Conservation (phyloP, 2,888 invertebrate species). For the Lamproptera curius region DNA sequence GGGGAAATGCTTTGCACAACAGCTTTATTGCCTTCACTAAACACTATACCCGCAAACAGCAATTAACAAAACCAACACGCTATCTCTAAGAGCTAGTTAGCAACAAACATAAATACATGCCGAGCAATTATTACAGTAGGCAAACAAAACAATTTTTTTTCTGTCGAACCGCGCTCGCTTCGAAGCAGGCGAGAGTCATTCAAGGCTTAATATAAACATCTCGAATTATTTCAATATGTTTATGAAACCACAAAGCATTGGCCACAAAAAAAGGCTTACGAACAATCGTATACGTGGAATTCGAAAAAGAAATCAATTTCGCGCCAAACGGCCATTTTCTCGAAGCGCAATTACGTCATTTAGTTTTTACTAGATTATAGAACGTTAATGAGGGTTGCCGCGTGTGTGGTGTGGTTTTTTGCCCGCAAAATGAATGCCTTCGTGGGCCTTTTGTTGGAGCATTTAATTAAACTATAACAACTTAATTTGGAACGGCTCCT, state of each 20-base stretch:
- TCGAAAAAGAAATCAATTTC: conserved; percentile 39
- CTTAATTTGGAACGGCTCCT: conserved; percentile 72
- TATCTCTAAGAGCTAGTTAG: conserved; percentile 23
- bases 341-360: conserved; percentile 53
- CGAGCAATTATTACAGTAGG: conserved; percentile 22
- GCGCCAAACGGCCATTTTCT: conserved; percentile 47
- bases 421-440: conserved; percentile 62
- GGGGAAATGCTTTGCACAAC: conserved; percentile 21
- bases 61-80: conserved; percentile 27
- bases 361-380: conserved; percentile 55
- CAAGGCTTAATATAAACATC: conserved; percentile 25
- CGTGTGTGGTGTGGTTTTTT: conserved; percentile 69
- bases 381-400: conserved; percentile 55
- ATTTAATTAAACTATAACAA: conserved; percentile 66
- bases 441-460: conserved; percentile 57
- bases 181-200: conserved; percentile 12
- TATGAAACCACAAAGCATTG: conserved; percentile 1
- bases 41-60: conserved; percentile 23
- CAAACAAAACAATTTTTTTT: conserved; percentile 26
- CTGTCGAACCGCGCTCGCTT: conserved; percentile 15
- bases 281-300: conserved; percentile 36
- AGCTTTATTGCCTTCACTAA: conserved; percentile 23
- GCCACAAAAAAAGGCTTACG: conserved; percentile 22
- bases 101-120: conserved; percentile 22
- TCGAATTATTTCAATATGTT: conserved; percentile 20